phyloP scores from a whole-genome alignment of 2,113 vertebrate genomes.

The Syngnathus floridae region DNA sequence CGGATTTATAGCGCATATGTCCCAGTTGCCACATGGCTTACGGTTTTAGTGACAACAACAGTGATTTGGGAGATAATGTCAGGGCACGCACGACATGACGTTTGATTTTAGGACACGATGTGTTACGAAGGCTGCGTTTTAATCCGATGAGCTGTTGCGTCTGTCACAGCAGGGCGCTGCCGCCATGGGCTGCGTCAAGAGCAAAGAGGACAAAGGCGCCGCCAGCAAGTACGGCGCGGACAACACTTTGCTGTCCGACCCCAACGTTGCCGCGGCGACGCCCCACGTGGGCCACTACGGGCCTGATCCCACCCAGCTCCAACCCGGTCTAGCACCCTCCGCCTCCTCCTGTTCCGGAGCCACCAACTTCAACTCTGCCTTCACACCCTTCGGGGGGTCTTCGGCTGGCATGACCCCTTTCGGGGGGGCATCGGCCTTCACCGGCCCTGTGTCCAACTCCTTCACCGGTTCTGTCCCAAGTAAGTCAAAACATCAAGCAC shows the following conservation, averaged over 20 bases:
- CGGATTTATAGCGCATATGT: constrained; percentile 53
- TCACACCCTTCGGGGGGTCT: constrained; percentile 84
- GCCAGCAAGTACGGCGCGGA: constrained; percentile 82
- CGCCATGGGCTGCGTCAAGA: constrained; percentile 92
- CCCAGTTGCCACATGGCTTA: constrained; percentile 52
- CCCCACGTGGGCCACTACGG: constrained; percentile 78
- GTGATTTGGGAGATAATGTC: constrained; percentile 39
- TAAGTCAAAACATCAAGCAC: constrained; percentile 43
- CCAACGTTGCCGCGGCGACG: constrained; percentile 57
- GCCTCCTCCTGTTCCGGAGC: constrained; percentile 74
- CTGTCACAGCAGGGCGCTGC: constrained; percentile 59
- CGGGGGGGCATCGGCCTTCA: constrained; percentile 84
- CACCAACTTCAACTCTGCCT: constrained; percentile 71
- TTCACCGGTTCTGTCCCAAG: constrained; percentile 84
- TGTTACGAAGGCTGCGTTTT: not conserved
- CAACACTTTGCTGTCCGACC: constrained; percentile 65
- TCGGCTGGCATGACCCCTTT: constrained; percentile 85
- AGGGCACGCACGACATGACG: constrained; percentile 25
- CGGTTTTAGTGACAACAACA: constrained; percentile 42
- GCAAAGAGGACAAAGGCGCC: constrained; percentile 89
- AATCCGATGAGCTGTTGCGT: constrained; percentile 11
- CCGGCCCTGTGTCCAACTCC: constrained; percentile 77
- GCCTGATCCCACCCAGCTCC: constrained; percentile 77
- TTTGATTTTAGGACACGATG: constrained; percentile 26
- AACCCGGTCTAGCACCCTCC: constrained; percentile 68